These are phyloP conservation scores for Vanessa tameamea DNA, from an alignment of 1,140 invertebrate species.

Conservation along the genomic window DNA sequence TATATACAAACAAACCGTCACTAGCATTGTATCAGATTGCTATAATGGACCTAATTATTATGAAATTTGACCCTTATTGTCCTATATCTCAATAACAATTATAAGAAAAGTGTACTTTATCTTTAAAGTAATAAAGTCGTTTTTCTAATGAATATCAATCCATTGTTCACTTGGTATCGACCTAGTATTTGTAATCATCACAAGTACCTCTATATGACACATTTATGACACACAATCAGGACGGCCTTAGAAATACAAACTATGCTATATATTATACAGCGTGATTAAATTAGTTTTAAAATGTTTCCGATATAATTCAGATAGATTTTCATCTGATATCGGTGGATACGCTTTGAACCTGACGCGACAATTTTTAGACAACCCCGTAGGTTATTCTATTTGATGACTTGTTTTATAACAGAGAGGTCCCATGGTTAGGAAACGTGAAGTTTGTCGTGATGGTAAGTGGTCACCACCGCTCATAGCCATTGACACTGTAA, in stretches of 20 bases:
- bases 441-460: too few relatives aligned
- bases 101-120: neutral
- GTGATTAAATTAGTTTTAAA: slow-evolving; percentile 1
- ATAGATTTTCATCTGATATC: too few relatives aligned
- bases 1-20: too few relatives aligned
- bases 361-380: too few relatives aligned
- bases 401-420: too few relatives aligned
- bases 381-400: too few relatives aligned
- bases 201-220: slow-evolving; percentile 13
- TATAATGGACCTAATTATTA: neutral
- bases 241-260: slow-evolving; percentile 19
- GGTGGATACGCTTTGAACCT: too few relatives aligned
- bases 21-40: neutral
- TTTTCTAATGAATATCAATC: neutral
- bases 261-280: slow-evolving; percentile 13
- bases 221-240: slow-evolving; percentile 20
- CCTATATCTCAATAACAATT: neutral
- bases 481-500: too few relatives aligned
- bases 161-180: slow-evolving; percentile 2
- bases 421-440: too few relatives aligned
- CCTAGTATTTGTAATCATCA: slow-evolving; percentile 7
- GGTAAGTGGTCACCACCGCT: too few relatives aligned
- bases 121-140: neutral
- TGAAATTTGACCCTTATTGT: neutral
- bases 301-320: neutral